phyloP scores from a whole-genome alignment of 2,113 vertebrate genomes.

The Caranx ignobilis region DNA sequence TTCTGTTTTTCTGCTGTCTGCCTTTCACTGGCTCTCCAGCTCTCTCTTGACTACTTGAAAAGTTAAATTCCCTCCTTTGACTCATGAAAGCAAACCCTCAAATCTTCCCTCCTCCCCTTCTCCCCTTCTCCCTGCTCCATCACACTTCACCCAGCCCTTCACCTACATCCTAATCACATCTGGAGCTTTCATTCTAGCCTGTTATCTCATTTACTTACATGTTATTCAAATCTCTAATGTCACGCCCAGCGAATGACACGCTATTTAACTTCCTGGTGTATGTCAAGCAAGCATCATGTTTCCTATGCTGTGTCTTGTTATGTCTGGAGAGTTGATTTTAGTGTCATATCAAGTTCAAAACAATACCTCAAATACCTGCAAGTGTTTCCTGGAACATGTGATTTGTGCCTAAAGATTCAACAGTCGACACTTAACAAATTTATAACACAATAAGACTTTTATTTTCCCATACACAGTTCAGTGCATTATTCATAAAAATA shows the following conservation, averaged over 20 bases:
- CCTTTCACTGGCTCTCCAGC: neutral
- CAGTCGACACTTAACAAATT: neutral
- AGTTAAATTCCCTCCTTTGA: neutral
- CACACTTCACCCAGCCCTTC: no score
- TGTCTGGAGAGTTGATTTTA: no score
- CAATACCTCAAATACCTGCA: neutral
- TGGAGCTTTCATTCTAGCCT: neutral
- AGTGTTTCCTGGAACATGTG: neutral
- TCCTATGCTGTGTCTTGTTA: no score
- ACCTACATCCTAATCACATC: neutral
- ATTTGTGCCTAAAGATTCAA: neutral
- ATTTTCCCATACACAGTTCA: conserved; percentile 50
- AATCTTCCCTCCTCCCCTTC: no score
- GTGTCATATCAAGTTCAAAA: neutral
- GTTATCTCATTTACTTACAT: neutral
- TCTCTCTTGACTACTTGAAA: no score
- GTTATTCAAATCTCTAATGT: neutral
- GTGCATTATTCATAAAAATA: conserved; percentile 59
- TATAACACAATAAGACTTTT: conserved; percentile 30
- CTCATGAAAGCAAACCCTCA: neutral
- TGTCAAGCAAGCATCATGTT: neutral
- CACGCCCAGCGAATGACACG: neutral
- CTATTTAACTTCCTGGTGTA: neutral
- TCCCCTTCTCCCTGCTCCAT: neutral
- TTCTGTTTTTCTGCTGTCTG: neutral